Base-by-base conservation (phyloP, 2,888 invertebrate genomes). In the Drosophila demipolita region DNA sequence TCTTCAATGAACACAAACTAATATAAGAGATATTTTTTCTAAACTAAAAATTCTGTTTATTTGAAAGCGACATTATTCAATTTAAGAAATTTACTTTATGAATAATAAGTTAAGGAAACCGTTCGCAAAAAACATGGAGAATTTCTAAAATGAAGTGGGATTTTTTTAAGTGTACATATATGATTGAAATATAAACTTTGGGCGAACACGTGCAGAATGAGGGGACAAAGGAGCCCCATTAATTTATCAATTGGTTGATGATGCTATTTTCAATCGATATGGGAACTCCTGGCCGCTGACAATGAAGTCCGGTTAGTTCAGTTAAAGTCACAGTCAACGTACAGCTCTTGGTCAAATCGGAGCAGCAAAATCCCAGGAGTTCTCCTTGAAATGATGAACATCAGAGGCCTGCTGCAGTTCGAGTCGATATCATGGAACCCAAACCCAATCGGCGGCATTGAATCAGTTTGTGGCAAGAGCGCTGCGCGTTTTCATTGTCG, bases 401-500 rank as follows among this genome's bases (percentile, higher is more conserved):
- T 23, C 20, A 45, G 45, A 23, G 20, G 3, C 15, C 12, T 45
- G 45, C 20, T 23, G 45, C 45, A 20, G 45, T 45, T 45, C 15
- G 45, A 23, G 45, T 45, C 45, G 20, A 45, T 45, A 45, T 45
- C 20, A 7, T 12, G 42, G 42, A 12, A 12, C 20, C 7, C 20
- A 45, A 45, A 20, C 42, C 42, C 42, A 45, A 45, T 23, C 20
- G 20, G 12, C 15, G 12, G 45, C 45, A 20, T 45, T 45, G 45
- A 45, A 45, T 45, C 45, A 45, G 20, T 45, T 45, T 20, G 45
- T 45, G 45, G 45, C 83, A 5, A 73, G 73, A 63, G 82, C 90
- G 1, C 40, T 91, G 52, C 75, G 78, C 0, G 72, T 69, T 33
- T 75, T 91, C 17, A 80, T 91, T 48, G 80, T 85, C 63, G 74